Percentiles rank a stretch among this genome's conserved stretches.
Conservation (phyloP, 2,797 vertebrate species). For the Cynodonichthys magdalenae region DNA sequence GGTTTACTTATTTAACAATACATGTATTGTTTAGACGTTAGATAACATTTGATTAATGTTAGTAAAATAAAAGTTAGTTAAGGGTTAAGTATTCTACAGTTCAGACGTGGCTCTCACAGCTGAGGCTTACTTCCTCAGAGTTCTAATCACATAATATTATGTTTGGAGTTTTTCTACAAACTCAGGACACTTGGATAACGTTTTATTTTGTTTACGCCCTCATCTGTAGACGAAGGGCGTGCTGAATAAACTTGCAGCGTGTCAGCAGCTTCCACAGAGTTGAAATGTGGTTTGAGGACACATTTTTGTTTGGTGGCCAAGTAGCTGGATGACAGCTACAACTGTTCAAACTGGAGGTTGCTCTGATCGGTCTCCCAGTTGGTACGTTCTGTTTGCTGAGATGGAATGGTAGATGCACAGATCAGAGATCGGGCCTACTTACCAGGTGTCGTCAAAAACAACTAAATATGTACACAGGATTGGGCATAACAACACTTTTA, state of each 20-base stretch:
- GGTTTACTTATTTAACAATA: no score
- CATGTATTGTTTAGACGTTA: no score
- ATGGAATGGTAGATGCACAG: conserved; percentile 12
- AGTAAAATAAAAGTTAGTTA: no score
- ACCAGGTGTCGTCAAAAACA: neutral
- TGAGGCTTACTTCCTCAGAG: no score
- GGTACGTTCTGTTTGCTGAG: conserved; percentile 44
- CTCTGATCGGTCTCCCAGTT: conserved; percentile 39
- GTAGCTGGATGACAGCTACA: conserved; percentile 48
- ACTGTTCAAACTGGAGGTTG: conserved; percentile 28
- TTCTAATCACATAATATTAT: no score
- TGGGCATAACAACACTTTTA: no score
- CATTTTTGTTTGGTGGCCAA: conserved; percentile 55
- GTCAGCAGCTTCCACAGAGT: conserved; percentile 26
- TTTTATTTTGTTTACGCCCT: conserved; percentile 34
- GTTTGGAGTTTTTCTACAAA: neutral
- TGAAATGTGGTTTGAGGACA: conserved; percentile 53
- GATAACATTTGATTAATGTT: no score
- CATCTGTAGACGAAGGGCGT: conserved; percentile 25
- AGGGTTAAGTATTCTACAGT: no score
- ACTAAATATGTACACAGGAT: no score
- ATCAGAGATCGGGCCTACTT: conserved; percentile 21
- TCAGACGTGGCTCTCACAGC: no score
- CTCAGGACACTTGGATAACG: conserved; percentile 22
- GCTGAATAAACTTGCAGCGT: conserved; percentile 40